Conservation (phyloP, 1,140 invertebrate genomes). For the Drosophila carrolli region DNA sequence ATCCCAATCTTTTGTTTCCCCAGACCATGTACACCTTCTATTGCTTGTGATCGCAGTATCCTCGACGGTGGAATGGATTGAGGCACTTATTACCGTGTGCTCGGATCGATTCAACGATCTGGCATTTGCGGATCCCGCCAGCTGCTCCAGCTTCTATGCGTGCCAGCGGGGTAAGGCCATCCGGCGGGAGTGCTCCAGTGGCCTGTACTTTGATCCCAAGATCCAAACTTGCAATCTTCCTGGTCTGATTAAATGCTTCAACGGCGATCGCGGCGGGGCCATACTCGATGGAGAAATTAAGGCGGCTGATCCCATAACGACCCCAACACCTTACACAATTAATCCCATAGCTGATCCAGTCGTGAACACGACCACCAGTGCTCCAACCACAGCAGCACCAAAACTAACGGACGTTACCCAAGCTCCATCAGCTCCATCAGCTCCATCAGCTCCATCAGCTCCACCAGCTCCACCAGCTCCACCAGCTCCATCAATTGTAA, state of each 20-base stretch:
- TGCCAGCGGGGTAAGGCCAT: constrained; percentile 55
- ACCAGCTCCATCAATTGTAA: no score
- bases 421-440: not conserved
- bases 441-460: no score
- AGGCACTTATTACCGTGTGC: constrained; percentile 37
- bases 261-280: constrained; percentile 38
- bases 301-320: no score
- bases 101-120: constrained; percentile 44
- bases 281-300: no score
- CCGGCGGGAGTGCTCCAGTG: constrained; percentile 42
- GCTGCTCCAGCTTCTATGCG: constrained; percentile 58
- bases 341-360: no score
- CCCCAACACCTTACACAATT: no score
- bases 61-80: constrained; percentile 10
- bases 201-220: constrained; percentile 46
- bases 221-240: constrained; percentile 53
- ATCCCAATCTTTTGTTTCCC: not conserved
- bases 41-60: constrained; percentile 48
- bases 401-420: not conserved
- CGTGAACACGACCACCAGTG: no score
- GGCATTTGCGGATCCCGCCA: constrained; percentile 50
- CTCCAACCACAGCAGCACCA: no score
- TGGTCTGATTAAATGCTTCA: constrained; percentile 44
- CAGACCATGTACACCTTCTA: constrained; percentile 46
- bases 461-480: no score